Conservation (phyloP, 2,888 invertebrate genomes). For the Thereva unica region DNA sequence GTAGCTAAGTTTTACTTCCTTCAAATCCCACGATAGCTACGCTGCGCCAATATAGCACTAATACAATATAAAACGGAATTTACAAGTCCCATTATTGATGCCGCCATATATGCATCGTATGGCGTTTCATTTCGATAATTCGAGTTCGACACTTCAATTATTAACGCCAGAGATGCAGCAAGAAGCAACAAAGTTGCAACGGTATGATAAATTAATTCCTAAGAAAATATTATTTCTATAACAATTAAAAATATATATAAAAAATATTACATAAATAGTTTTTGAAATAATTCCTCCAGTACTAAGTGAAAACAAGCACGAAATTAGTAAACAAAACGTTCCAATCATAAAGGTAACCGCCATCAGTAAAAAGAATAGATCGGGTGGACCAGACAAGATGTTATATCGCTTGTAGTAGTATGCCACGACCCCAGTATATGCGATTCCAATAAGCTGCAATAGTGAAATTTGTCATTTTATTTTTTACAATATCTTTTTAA, state of each 20-base stretch:
- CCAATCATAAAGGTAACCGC: constrained; percentile 78
- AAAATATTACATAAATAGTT: constrained; percentile 59
- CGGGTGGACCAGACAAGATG: constrained; percentile 47
- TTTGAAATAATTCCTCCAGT: constrained; percentile 84
- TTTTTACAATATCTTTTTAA: not conserved
- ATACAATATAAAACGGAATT: constrained; percentile 73
- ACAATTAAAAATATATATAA: not conserved
- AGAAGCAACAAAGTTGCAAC: constrained; percentile 74
- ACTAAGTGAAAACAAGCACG: constrained; percentile 77
- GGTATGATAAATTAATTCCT: constrained; percentile 84
- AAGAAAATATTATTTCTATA: constrained; percentile 49
- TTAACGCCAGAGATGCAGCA: constrained; percentile 69
- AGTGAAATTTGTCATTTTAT: constrained; percentile 36
- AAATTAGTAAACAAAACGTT: constrained; percentile 73
- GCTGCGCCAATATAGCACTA: constrained; percentile 77
- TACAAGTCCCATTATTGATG: constrained; percentile 74
- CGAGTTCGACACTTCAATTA: constrained; percentile 63
- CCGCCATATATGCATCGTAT: constrained; percentile 72
- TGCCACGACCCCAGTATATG: constrained; percentile 72
- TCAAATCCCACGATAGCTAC: constrained; percentile 76
- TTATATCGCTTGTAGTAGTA: constrained; percentile 60
- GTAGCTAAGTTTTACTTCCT: constrained; percentile 20
- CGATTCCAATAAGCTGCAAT: constrained; percentile 74
- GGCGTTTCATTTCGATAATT: constrained; percentile 58
- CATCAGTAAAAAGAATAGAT: constrained; percentile 74